Conservation (phyloP, 2,888 invertebrate genomes). For the Aleiodes testaceus region DNA sequence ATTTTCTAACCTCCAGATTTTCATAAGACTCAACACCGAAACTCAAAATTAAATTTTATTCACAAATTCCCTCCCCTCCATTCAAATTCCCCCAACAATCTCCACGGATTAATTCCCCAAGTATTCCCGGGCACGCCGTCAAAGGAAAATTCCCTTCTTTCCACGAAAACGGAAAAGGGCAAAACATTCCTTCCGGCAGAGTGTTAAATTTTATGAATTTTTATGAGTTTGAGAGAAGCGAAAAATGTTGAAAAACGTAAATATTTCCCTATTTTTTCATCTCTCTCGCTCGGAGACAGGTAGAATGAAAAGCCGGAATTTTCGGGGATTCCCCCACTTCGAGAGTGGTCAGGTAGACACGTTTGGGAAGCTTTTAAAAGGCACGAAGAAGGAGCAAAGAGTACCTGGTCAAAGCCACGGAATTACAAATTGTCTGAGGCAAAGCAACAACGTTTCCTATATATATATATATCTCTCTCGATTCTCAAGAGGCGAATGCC, state of each 20-base stretch:
- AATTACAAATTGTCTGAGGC: conserved; percentile 25
- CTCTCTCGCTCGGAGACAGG: neutral
- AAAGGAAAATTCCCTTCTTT: too few species aligned
- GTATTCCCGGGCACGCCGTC: too few species aligned
- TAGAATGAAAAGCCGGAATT: conserved; percentile 1
- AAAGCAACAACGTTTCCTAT: neutral
- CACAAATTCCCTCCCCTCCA: too few species aligned
- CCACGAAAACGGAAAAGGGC: too few species aligned
- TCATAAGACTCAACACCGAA: too few species aligned
- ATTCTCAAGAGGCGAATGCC: conserved; percentile 5
- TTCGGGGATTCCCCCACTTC: neutral
- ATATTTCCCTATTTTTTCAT: neutral
- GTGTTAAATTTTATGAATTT: conserved; percentile 13
- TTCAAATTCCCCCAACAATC: too few species aligned
- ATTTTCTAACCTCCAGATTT: too few species aligned
- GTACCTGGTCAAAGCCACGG: neutral
- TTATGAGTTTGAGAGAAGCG: conserved; percentile 2
- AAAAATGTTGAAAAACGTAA: conserved; percentile 1
- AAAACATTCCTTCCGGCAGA: too few species aligned
- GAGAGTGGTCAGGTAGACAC: conserved; percentile 14
- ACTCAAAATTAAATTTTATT: too few species aligned
- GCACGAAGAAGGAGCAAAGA: neutral
- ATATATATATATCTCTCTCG: neutral
- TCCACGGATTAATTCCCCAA: too few species aligned
- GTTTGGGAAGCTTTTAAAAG: neutral